Conservation (phyloP, 2,797 vertebrate genomes). For the Thunnus albacares region DNA sequence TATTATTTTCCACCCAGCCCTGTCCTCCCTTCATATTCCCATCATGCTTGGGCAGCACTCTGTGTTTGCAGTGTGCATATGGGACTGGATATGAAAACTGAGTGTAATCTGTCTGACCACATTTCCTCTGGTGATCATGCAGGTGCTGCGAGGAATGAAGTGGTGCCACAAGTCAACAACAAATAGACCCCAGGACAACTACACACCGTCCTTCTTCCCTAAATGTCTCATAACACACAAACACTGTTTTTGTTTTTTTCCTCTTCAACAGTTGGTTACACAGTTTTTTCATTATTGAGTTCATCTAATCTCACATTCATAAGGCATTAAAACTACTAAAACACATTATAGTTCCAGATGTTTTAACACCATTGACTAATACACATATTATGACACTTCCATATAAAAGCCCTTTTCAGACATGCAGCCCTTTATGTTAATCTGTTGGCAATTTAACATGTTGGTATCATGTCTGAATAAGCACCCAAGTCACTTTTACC, state of each 20-base stretch:
- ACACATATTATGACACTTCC: too few species aligned
- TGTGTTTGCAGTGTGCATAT: background rate
- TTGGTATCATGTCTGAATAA: background rate
- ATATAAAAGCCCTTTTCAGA: too few species aligned
- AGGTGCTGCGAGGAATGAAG: background rate
- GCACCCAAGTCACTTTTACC: too few species aligned
- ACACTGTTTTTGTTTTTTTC: background rate
- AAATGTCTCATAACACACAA: background rate
- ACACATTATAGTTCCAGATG: too few species aligned
- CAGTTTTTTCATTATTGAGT: background rate
- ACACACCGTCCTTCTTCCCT: background rate
- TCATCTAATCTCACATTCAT: background rate
- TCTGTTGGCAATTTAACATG: too few species aligned
- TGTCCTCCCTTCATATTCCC: slow-evolving; percentile 13
- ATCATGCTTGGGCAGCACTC: background rate
- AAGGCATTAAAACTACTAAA: background rate
- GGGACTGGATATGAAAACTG: background rate
- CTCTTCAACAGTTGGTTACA: too few species aligned
- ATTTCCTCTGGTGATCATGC: background rate
- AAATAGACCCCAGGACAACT: background rate
- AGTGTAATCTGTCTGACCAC: background rate
- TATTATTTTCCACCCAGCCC: slow-evolving; percentile 1
- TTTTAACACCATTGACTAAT: too few species aligned
- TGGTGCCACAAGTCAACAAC: background rate
- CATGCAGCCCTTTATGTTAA: too few species aligned